Conservation (phyloP, 2,797 vertebrate species). For the Peromyscus aztecus region DNA sequence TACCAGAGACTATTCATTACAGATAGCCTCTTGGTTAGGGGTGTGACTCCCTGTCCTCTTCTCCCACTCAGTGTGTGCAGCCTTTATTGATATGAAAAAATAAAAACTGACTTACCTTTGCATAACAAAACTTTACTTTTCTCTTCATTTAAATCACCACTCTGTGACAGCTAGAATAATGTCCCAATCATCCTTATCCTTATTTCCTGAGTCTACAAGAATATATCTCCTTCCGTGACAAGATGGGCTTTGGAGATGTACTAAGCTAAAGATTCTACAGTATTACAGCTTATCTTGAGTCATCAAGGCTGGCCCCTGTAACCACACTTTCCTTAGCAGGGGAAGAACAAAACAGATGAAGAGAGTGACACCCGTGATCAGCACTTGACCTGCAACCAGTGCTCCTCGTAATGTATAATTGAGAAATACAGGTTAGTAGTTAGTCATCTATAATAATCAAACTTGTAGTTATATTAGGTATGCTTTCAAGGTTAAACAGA, state of each 20-base stretch:
- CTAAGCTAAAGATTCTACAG: not conserved
- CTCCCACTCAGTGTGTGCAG: not conserved
- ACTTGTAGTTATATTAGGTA: not conserved
- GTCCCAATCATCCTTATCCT: not conserved
- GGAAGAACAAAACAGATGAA: not conserved
- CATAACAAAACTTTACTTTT: not conserved
- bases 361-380: not conserved
- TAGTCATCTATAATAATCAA: not conserved
- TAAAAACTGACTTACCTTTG: not conserved
- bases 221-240: too few species aligned
- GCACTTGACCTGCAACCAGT: not conserved
- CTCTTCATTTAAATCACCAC: not conserved
- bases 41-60: not conserved
- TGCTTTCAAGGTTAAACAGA: not conserved
- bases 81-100: not conserved
- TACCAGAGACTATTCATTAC: not conserved
- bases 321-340: not conserved
- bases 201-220: not conserved
- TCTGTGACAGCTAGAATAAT: not conserved
- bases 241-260: not conserved
- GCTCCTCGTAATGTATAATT: not conserved
- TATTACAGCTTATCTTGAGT: not conserved
- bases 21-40: not conserved
- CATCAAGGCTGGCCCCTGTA: not conserved
- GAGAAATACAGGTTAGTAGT: not conserved